Evolutionary conservation across 2,888 invertebrate species (phyloP).

Genomic region (Macaria notata): DNA sequence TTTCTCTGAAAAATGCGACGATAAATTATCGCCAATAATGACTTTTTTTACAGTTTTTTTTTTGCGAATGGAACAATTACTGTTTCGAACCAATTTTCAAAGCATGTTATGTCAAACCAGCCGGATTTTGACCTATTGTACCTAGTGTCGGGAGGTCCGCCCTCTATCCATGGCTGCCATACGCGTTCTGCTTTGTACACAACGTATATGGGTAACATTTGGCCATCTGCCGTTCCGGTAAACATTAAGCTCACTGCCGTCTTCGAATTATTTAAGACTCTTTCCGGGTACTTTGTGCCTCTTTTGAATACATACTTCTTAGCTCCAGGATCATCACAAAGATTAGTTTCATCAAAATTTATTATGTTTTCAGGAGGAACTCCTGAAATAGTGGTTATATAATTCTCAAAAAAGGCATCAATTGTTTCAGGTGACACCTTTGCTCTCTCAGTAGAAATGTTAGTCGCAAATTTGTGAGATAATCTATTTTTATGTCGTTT

Average conservation of each 20-base stretch:
- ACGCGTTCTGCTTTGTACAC: conserved; percentile 4
- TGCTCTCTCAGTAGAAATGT: conserved; percentile 5
- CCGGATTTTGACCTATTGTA: conserved; percentile 22
- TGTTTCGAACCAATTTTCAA: conserved; percentile 33
- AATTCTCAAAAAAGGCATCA: conserved; percentile 3
- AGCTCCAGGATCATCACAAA: conserved; percentile 1
- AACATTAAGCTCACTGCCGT: conserved; percentile 8
- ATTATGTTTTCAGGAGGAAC: conserved; percentile 2
- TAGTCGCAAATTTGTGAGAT: conserved; percentile 2
- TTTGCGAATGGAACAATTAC: conserved; percentile 31
- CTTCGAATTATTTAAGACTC: conserved; percentile 7
- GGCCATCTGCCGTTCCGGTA: conserved; percentile 1
- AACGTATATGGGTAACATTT: conserved; percentile 1
- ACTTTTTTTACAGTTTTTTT: conserved; percentile 39
- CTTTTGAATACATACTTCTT: neutral
- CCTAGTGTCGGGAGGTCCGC: conserved; percentile 11
- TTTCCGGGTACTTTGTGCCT: conserved; percentile 6
- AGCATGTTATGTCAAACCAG: conserved; percentile 19
- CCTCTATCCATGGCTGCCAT: conserved; percentile 9
- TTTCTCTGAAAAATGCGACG: conserved; percentile 37
- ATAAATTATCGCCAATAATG: conserved; percentile 54
- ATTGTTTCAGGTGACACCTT: conserved; percentile 3
- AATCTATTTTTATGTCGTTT: conserved; percentile 2
- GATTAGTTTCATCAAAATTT: conserved; percentile 4
- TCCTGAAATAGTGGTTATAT: conserved; percentile 2